A percentile compares a stretch with the other conserved stretches of the same genome.
phyloP scores from a whole-genome alignment of 2,888 invertebrate genomes.

The Drosophila barbarae region DNA sequence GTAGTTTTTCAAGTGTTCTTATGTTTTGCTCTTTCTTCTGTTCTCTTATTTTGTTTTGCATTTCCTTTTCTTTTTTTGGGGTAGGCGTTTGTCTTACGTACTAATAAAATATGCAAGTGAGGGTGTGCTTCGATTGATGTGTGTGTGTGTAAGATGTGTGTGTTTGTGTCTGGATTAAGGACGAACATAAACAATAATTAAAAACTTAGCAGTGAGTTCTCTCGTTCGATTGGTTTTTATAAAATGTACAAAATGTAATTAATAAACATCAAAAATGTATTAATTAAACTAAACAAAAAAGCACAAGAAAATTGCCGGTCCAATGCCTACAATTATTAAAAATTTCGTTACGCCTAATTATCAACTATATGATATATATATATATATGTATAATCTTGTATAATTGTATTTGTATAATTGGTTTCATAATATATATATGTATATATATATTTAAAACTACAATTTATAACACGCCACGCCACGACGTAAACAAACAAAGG shows the following conservation, averaged over 20 bases:
- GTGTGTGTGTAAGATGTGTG: constrained; percentile 7
- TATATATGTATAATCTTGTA: constrained; percentile 41
- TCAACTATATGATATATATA: constrained; percentile 59
- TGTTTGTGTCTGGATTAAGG: constrained; percentile 49
- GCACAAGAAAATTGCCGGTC: constrained; percentile 58
- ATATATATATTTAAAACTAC: constrained; percentile 56
- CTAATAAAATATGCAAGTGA: constrained; percentile 45
- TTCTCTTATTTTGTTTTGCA: constrained; percentile 7
- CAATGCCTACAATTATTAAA: constrained; percentile 65
- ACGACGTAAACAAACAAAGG: constrained; percentile 70
- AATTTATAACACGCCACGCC: constrained; percentile 61
- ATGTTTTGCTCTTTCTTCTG: constrained; percentile 23
- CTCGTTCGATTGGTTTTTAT: constrained; percentile 54
- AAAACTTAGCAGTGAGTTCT: constrained; percentile 67
- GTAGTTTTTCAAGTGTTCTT: constrained; percentile 61
- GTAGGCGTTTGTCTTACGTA: constrained; percentile 30
- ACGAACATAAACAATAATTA: constrained; percentile 67
- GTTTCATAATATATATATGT: constrained; percentile 41
- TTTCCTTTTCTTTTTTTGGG: constrained; percentile 21
- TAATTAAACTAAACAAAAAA: constrained; percentile 70
- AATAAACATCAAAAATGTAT: constrained; percentile 69
- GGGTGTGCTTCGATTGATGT: constrained; percentile 18
- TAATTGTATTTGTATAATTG: constrained; percentile 46
- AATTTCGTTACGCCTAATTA: constrained; percentile 65
- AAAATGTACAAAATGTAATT: constrained; percentile 72